A percentile compares a stretch with the other conserved stretches of the same genome.
phyloP scores from a whole-genome alignment of 2,888 invertebrate genomes.

The Antheraea assamensis region DNA sequence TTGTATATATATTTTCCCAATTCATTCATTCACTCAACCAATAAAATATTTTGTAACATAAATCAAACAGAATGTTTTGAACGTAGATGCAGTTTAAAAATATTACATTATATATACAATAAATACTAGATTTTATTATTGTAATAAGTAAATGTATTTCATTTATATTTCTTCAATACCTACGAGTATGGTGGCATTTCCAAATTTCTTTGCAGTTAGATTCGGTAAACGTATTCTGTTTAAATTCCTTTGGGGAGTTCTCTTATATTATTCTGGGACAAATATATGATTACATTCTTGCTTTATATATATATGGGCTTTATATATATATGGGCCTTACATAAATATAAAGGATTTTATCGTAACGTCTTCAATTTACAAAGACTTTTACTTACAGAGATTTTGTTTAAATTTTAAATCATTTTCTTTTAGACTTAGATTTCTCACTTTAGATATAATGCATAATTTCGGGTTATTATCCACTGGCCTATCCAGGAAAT shows the following conservation, averaged over 20 bases:
- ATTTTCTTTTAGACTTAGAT: too few species aligned
- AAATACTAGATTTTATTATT: not conserved
- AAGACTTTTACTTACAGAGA: not conserved
- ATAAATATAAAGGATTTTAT: slow-evolving; percentile 9
- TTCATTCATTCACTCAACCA: too few species aligned
- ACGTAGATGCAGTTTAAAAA: too few species aligned
- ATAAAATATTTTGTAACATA: too few species aligned
- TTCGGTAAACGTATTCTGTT: not conserved
- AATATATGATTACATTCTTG: slow-evolving; percentile 12
- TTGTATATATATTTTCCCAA: too few species aligned
- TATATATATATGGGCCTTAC: slow-evolving; percentile 18
- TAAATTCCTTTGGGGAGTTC: slow-evolving; percentile 8
- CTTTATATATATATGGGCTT: slow-evolving; percentile 24
- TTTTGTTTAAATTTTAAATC: not conserved
- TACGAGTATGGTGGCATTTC: not conserved
- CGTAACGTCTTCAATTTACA: not conserved
- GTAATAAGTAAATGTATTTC: not conserved
- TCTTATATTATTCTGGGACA: slow-evolving; percentile 16
- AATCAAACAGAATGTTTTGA: too few species aligned
- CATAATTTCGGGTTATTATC: not conserved
- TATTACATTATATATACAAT: too few species aligned
- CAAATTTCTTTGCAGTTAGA: not conserved
- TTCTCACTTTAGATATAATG: not conserved
- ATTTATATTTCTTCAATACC: not conserved
- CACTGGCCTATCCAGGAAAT: not conserved